Evolutionary conservation across 2,113 vertebrate species (phyloP).

Genomic region (Trematomus loennbergii): DNA sequence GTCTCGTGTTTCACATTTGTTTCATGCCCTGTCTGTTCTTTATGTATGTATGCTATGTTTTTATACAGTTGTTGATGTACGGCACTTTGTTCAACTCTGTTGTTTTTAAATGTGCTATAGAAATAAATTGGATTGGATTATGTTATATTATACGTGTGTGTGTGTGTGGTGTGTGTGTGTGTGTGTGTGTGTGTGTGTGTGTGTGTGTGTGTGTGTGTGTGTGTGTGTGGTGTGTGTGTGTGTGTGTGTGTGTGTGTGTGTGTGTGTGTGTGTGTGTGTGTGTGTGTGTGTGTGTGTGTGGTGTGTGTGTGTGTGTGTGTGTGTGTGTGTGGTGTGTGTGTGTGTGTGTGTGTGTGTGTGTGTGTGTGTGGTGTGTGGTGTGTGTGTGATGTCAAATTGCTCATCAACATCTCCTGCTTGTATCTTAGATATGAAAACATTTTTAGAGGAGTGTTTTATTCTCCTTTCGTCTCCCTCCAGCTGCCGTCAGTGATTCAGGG

Average conservation of each 20-base stretch:
- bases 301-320: not conserved
- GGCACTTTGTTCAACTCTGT: too few relatives aligned
- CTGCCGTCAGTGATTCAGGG: conserved; percentile 1
- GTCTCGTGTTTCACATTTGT: too few relatives aligned
- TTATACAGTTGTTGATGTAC: too few relatives aligned
- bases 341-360: conserved; percentile 1
- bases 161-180: not conserved
- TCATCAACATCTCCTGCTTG: not conserved
- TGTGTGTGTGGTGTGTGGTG: conserved; percentile 7
- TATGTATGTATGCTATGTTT: too few relatives aligned
- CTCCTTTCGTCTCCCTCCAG: too few relatives aligned
- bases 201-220: not conserved
- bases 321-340: not conserved
- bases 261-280: not conserved
- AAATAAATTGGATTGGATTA: too few relatives aligned
- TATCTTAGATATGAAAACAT: not conserved
- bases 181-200: not conserved
- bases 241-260: not conserved
- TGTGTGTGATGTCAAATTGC: not conserved
- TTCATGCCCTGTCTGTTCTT: too few relatives aligned
- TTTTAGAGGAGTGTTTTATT: not conserved
- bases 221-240: not conserved
- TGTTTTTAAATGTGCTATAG: too few relatives aligned
- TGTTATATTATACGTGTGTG: too few relatives aligned
- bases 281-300: not conserved